phyloP scores from a whole-genome alignment of 2,888 invertebrate species.

The Sisyra terminalis region DNA sequence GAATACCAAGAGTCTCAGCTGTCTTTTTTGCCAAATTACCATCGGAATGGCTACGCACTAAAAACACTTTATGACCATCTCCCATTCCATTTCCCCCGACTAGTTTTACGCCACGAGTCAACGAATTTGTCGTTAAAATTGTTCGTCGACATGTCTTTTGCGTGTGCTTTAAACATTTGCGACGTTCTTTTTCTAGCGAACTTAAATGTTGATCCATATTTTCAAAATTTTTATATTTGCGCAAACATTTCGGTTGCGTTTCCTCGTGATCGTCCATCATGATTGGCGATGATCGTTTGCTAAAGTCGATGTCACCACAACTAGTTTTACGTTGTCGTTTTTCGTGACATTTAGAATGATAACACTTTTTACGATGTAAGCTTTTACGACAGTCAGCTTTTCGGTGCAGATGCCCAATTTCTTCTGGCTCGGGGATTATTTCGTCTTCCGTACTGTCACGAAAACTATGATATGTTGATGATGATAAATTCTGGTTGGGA shows the following conservation, averaged over 20 bases:
- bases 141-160: slow-evolving; percentile 13
- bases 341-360: slow-evolving; percentile 5
- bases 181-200: neutral
- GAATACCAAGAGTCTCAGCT: slow-evolving; percentile 19
- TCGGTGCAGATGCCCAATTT: slow-evolving; percentile 16
- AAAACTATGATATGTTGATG: slow-evolving; percentile 38
- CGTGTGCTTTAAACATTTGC: slow-evolving; percentile 3
- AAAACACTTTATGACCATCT: slow-evolving; percentile 14
- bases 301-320: slow-evolving; percentile 1
- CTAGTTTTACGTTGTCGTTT: slow-evolving; percentile 1
- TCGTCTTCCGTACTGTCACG: slow-evolving; percentile 33
- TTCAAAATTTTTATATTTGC: slow-evolving; percentile 2
- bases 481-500: slow-evolving; percentile 19
- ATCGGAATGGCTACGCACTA: slow-evolving; percentile 54
- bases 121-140: slow-evolving; percentile 30
- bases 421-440: slow-evolving; percentile 14
- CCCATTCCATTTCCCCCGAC: slow-evolving; percentile 12
- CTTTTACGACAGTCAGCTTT: slow-evolving; percentile 8
- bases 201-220: slow-evolving; percentile 4
- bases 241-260: slow-evolving; percentile 3
- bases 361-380: slow-evolving; percentile 4
- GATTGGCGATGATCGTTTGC: no score
- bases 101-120: slow-evolving; percentile 14
- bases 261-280: neutral
- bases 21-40: slow-evolving; percentile 38